phyloP scores from a whole-genome alignment of 2,113 vertebrate genomes.

The Ancistrus triradiatus region DNA sequence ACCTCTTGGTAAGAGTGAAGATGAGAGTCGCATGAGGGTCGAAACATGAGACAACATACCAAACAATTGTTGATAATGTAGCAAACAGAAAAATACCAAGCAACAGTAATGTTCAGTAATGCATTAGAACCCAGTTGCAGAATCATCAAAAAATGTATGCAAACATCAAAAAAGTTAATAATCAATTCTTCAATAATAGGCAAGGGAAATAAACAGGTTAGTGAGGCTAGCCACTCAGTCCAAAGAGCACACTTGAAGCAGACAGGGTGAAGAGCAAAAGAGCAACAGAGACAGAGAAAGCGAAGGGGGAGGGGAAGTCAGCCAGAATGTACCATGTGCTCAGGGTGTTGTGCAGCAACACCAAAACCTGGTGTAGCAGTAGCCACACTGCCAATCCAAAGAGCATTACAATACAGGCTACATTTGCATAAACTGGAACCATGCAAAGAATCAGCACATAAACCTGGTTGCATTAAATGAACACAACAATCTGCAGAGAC shows the following conservation, averaged over 20 bases:
- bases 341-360: slow-evolving; percentile 24
- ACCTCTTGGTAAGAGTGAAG: too few relatives aligned
- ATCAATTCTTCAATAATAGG: not conserved
- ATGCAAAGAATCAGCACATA: too few relatives aligned
- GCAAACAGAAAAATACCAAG: too few relatives aligned
- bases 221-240: slow-evolving; percentile 1
- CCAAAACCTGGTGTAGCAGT: slow-evolving; percentile 27
- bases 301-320: not conserved
- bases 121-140: too few relatives aligned
- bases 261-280: slow-evolving; percentile 6
- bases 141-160: too few relatives aligned
- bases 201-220: not conserved
- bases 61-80: not conserved
- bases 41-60: not conserved
- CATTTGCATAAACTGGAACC: not conserved
- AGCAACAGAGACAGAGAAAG: slow-evolving; percentile 7
- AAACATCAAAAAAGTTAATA: not conserved
- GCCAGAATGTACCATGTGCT: slow-evolving; percentile 22
- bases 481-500: too few relatives aligned
- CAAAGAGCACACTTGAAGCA: slow-evolving; percentile 30
- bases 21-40: too few relatives aligned
- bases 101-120: too few relatives aligned
- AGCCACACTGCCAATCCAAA: slow-evolving; percentile 11
- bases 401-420: not conserved
- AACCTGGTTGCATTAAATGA: too few relatives aligned